A percentile compares a stretch with the other conserved stretches of the same genome.
These are phyloP conservation scores for Candidula unifasciata DNA, from an alignment of 2,888 invertebrate species.

Conservation along the genomic window DNA sequence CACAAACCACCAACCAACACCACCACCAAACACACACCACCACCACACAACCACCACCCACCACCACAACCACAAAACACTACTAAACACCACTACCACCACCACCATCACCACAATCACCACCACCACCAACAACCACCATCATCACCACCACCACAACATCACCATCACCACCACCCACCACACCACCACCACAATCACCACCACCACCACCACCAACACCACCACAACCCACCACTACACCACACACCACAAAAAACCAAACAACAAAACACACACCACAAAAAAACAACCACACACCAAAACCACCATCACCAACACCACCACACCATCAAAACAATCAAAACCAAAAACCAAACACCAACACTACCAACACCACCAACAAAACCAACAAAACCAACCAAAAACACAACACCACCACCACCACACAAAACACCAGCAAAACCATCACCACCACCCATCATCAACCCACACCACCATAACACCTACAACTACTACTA, in stretches of 20 bases:
- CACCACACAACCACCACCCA: not conserved
- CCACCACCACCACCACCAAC: too few relatives aligned
- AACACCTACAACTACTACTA: not conserved
- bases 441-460: not conserved
- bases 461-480: not conserved
- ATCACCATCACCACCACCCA: too few relatives aligned
- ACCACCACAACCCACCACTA: not conserved
- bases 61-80: not conserved
- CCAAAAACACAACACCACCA: not conserved
- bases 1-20: not conserved
- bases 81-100: not conserved
- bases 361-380: not conserved
- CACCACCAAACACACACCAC: not conserved
- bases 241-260: not conserved
- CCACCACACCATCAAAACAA: not conserved
- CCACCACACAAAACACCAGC: not conserved
- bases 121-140: not conserved
- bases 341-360: too few relatives aligned
- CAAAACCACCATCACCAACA: not conserved
- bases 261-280: not conserved
- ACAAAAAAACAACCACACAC: not conserved
- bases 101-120: too few relatives aligned
- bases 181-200: too few relatives aligned
- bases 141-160: conserved; percentile 1
- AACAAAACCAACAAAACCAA: not conserved